Percentiles rank a stretch among this genome's conserved stretches.
These are phyloP conservation scores for Sebastes alutus DNA, from an alignment of 2,797 vertebrate species.

Conservation along the genomic window DNA sequence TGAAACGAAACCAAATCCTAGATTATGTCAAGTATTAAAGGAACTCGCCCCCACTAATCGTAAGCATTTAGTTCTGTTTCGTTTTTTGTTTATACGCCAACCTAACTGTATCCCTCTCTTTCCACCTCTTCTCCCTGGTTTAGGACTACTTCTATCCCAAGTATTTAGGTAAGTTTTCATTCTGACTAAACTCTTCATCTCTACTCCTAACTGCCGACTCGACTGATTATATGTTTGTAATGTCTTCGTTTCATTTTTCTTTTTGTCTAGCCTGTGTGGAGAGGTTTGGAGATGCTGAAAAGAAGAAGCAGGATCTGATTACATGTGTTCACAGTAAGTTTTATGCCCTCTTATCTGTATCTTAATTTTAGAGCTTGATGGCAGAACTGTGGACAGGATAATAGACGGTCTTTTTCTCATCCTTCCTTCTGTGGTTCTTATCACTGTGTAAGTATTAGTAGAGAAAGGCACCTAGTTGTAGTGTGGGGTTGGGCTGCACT, in stretches of 20 bases:
- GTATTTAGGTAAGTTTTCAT: conserved; percentile 90
- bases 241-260: neutral
- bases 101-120: conserved; percentile 13
- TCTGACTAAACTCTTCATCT: conserved; percentile 6
- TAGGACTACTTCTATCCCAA: conserved; percentile 97
- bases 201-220: neutral
- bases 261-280: conserved; percentile 85
- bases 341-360: neutral
- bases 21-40: conserved; percentile 1
- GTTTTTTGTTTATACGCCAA: neutral
- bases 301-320: conserved; percentile 87
- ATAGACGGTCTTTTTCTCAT: neutral
- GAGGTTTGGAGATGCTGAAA: conserved; percentile 85
- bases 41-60: neutral
- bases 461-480: conserved; percentile 11
- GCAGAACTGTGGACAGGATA: neutral
- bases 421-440: neutral
- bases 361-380: neutral
- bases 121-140: conserved; percentile 29
- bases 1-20: neutral
- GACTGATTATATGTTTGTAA: conserved; percentile 15
- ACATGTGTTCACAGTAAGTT: conserved; percentile 96
- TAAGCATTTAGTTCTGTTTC: conserved; percentile 20
- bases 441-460: conserved; percentile 19
- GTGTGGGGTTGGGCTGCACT: conserved; percentile 66